Percentiles rank a stretch among this genome's conserved stretches.
Conservation (phyloP, 2,113 vertebrate genomes). For the Platanista minor region DNA sequence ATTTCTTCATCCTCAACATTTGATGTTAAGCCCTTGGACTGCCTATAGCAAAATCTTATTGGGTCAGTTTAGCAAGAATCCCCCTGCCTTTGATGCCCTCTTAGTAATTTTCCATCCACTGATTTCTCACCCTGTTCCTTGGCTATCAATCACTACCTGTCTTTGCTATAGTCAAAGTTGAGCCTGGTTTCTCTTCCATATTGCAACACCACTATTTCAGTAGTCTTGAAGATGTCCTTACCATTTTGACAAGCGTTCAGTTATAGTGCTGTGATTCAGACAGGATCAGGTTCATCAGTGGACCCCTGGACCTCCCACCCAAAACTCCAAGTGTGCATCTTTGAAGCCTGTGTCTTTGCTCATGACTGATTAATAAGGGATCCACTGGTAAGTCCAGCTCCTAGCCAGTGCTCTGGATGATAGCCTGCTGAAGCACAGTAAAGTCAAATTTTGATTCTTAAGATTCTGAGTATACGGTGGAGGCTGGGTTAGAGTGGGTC, state of each 20-base stretch:
- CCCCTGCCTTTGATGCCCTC: not conserved
- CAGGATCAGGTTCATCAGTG: not conserved
- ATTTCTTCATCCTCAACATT: not conserved
- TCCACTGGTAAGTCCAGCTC: too few species aligned
- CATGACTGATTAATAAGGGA: not conserved
- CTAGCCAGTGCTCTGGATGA: not conserved
- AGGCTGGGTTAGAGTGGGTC: not conserved
- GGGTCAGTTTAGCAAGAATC: not conserved
- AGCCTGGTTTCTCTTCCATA: not conserved
- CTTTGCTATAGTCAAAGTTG: not conserved
- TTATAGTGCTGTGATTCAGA: not conserved
- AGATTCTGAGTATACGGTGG: not conserved
- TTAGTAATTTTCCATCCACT: not conserved
- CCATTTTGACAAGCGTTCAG: not conserved
- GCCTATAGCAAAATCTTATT: not conserved
- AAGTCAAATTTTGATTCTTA: not conserved
- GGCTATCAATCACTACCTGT: not conserved
- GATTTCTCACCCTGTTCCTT: not conserved
- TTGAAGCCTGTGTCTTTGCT: not conserved
- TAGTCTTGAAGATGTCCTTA: not conserved
- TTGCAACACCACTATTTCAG: not conserved
- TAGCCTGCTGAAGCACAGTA: not conserved
- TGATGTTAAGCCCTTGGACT: not conserved
- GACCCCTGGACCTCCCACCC: not conserved
- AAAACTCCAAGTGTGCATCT: not conserved